Base-by-base conservation (phyloP, 2,113 vertebrate species). In the Sitta europaea region DNA sequence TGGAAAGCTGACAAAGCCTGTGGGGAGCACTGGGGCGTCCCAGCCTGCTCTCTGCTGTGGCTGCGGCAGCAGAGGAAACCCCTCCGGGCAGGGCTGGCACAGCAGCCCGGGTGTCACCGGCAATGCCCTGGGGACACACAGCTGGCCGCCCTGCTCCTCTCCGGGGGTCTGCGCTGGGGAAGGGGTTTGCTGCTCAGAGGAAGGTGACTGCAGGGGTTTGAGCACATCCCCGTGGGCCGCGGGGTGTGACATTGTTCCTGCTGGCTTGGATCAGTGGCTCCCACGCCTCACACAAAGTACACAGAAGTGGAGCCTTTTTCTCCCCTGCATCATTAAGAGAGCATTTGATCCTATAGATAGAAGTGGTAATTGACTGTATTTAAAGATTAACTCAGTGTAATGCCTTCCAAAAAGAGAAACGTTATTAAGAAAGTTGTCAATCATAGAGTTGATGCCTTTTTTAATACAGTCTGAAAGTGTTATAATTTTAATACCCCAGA, bases 331-430 rank as follows among this genome's bases (percentile, higher is more conserved):
- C 57, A 78, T 90, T 84, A 81, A 70, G 47, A 80, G 74, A 93
- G 48, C 50, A 76, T 94, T 96, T 95, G 96, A 95, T 96, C 85
- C 95, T 80, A 73, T 40, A 96, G 95, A 94, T 75, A 96, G 94
- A 96, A 90, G 70, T 5, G 3, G 45, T 95, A 89, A 97, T 96
- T 96, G 91, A 68, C 92, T 97, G 66, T 75, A 97, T 95, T 97
- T 97, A 94, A 96, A 97, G 91, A 97, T 96, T 94, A 97, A 93
- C 93, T 84, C 77, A 53, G 47, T 71, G 50, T 82, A 93, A 96
- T 96, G 90, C 51, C 78, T 96, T 84, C 91, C 90, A 85, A 88
- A 81, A 96, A 95, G 86, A 92, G 82, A 71, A 75, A 91, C 86
- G 80, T 91, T 94, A 88, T 95, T 95, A 92, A 68, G 70, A 74